A percentile compares a stretch with the other conserved stretches of the same genome.
These are phyloP conservation scores for Rhaphigaster nebulosa DNA, from an alignment of 2,888 invertebrate species.

Conservation along the genomic window DNA sequence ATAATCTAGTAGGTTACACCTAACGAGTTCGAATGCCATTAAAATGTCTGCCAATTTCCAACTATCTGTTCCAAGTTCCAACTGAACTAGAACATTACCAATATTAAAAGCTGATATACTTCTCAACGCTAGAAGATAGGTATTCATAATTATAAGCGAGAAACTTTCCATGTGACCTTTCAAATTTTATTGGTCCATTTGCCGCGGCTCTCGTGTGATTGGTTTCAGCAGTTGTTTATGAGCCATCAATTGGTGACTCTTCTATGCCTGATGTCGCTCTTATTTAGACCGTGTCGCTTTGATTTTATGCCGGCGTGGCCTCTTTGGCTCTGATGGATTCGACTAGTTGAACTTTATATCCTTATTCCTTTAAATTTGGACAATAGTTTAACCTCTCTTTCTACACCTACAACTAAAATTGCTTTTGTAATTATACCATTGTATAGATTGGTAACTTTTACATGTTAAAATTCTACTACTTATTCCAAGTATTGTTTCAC, in stretches of 20 bases:
- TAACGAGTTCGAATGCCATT: too few species aligned
- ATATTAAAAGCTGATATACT: neutral
- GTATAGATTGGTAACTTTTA: too few species aligned
- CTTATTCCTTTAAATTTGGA: neutral
- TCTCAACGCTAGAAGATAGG: neutral
- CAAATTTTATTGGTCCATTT: conserved; percentile 34
- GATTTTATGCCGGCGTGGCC: conserved; percentile 30
- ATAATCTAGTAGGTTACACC: too few species aligned
- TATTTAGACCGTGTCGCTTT: conserved; percentile 39
- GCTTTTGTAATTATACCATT: too few species aligned
- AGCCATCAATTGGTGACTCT: conserved; percentile 17
- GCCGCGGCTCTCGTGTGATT: conserved; percentile 11
- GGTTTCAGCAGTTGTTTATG: conserved; percentile 45
- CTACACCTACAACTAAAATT: too few species aligned
- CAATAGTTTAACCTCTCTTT: neutral
- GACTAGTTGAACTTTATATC: neutral
- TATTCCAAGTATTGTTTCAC: too few species aligned
- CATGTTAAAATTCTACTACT: too few species aligned
- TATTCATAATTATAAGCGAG: conserved; percentile 17
- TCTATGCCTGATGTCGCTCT: neutral
- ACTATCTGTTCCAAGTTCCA: too few species aligned
- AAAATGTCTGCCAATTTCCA: too few species aligned
- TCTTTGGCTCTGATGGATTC: neutral
- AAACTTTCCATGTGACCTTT: conserved; percentile 31
- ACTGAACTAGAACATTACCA: neutral